phyloP scores from a whole-genome alignment of 1,140 invertebrate species.

The Spodoptera litura region DNA sequence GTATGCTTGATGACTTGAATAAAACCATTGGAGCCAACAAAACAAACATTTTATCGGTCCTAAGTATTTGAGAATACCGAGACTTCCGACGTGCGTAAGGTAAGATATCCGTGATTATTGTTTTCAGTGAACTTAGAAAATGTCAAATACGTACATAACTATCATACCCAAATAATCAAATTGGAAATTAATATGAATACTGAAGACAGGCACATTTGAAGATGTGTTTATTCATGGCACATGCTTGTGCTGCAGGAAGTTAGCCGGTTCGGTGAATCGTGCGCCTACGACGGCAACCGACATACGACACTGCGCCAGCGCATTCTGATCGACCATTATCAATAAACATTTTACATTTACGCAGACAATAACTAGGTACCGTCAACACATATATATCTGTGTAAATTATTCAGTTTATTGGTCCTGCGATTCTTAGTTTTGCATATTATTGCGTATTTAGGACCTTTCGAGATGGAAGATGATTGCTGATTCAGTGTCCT shows the following conservation, averaged over 20 bases:
- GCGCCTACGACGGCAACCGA: conserved; percentile 62
- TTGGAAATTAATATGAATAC: conserved; percentile 12
- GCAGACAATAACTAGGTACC: conserved; percentile 43
- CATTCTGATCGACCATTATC: conserved; percentile 72
- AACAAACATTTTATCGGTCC: conserved; percentile 70
- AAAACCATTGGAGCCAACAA: conserved; percentile 68
- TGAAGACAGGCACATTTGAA: conserved; percentile 44
- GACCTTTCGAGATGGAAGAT: conserved; percentile 43
- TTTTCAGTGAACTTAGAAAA: conserved; percentile 24
- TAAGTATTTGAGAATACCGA: conserved; percentile 65
- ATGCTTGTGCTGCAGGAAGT: conserved; percentile 73
- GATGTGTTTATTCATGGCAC: conserved; percentile 74
- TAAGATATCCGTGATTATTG: conserved; percentile 1
- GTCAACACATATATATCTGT: conserved; percentile 40
- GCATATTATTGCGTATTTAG: conserved; percentile 52
- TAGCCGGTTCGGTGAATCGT: conserved; percentile 74
- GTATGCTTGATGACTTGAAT: conserved; percentile 75
- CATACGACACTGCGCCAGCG: conserved; percentile 62
- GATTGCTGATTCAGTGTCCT: conserved; percentile 64
- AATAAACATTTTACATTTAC: conserved; percentile 59
- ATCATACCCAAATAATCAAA: conserved; percentile 5
- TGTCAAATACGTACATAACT: background rate
- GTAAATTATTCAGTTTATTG: conserved; percentile 41
- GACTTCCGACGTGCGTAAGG: conserved; percentile 42
- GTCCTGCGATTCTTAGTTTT: conserved; percentile 36